These are phyloP conservation scores for Balaeniceps rex DNA, from an alignment of 2,113 vertebrate species.

Conservation along the genomic window DNA sequence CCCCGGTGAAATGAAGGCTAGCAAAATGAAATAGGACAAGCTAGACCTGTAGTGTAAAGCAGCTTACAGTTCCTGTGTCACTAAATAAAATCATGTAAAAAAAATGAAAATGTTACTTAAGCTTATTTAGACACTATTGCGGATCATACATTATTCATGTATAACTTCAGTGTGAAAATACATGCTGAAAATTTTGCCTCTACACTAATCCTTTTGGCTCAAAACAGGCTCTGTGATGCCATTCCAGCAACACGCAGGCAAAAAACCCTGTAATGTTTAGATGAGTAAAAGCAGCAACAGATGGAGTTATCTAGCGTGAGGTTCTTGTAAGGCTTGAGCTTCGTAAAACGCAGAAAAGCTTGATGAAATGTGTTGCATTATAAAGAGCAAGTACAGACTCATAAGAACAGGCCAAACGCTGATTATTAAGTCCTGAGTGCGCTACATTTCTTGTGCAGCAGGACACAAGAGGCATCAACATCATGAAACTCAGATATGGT, in stretches of 20 bases:
- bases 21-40: neutral
- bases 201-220: neutral
- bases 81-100: neutral
- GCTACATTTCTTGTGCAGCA: neutral
- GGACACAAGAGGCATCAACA: neutral
- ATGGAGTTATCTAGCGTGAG: neutral
- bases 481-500: neutral
- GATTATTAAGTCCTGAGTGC: neutral
- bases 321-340: neutral
- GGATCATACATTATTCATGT: neutral
- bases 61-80: neutral
- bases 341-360: neutral
- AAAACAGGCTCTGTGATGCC: neutral
- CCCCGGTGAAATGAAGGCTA: neutral
- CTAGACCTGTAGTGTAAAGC: neutral
- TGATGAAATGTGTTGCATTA: neutral
- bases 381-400: neutral
- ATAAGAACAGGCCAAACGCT: neutral
- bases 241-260: neutral
- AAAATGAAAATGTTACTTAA: neutral
- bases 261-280: neutral
- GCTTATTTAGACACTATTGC: neutral
- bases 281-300: neutral
- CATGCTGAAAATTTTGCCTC: neutral
- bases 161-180: neutral